phyloP scores from a whole-genome alignment of 2,797 vertebrate genomes.

The Pangasius djambal region DNA sequence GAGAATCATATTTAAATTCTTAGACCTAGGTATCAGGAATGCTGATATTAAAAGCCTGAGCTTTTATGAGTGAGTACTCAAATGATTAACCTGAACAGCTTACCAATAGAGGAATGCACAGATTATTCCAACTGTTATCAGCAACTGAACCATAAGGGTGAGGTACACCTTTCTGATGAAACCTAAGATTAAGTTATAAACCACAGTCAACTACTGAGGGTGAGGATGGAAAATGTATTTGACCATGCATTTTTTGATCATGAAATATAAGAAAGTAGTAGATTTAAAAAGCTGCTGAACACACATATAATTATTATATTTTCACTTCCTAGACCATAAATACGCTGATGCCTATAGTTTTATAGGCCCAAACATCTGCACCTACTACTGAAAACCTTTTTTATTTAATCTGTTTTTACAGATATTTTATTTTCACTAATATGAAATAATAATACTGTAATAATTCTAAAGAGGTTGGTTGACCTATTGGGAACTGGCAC shows the following conservation, averaged over 20 bases:
- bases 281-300: background rate
- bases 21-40: background rate
- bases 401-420: background rate
- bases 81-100: constrained; percentile 38
- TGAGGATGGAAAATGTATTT: background rate
- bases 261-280: background rate
- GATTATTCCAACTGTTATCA: constrained; percentile 78
- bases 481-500: background rate
- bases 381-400: background rate
- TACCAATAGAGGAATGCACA: constrained; percentile 80
- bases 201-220: background rate
- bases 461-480: background rate
- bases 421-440: background rate
- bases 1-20: background rate
- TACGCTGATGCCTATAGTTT: background rate
- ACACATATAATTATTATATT: background rate
- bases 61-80: background rate
- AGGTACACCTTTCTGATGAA: constrained; percentile 80
- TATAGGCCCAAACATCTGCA: background rate
- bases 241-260: background rate
- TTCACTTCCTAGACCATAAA: background rate
- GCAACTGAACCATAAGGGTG: constrained; percentile 75
- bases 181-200: constrained; percentile 59
- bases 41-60: too few species aligned
- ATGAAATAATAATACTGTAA: background rate